Percentiles rank a stretch among this genome's conserved stretches.
These are phyloP conservation scores for Oreochromis spilurus DNA, from an alignment of 2,113 vertebrate genomes.

Conservation along the genomic window DNA sequence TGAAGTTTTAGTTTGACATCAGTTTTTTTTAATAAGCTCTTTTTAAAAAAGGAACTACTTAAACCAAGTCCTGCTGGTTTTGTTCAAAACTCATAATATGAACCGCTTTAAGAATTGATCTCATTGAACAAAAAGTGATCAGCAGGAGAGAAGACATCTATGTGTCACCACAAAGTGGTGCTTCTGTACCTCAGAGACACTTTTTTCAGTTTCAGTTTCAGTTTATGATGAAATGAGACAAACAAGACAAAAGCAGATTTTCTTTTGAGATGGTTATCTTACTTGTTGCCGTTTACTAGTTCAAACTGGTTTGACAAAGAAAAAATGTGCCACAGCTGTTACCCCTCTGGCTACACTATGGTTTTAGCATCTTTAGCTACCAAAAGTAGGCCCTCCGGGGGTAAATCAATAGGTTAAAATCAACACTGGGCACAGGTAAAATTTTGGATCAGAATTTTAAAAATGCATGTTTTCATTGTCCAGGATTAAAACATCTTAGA, in stretches of 20 bases:
- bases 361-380: not conserved
- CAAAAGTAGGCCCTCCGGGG: not conserved
- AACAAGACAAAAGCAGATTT: not conserved
- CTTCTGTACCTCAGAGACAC: not conserved
- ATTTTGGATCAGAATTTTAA: not conserved
- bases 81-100: fast-evolving
- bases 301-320: not conserved
- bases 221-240: not conserved
- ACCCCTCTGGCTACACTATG: not conserved
- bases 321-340: not conserved
- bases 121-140: not conserved
- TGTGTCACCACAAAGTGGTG: not conserved
- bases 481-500: not conserved
- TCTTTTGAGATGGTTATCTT: not conserved
- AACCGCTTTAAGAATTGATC: not conserved
- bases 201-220: not conserved
- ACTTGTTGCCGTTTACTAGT: not conserved
- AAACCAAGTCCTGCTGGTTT: not conserved
- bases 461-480: not conserved
- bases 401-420: not conserved
- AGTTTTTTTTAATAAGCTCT: not conserved
- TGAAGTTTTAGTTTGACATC: not conserved
- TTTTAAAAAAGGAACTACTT: not conserved
- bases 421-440: not conserved
- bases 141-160: not conserved